Base-by-base conservation (phyloP, 2,113 vertebrate genomes). In the Acrocephalus arundinaceus region DNA sequence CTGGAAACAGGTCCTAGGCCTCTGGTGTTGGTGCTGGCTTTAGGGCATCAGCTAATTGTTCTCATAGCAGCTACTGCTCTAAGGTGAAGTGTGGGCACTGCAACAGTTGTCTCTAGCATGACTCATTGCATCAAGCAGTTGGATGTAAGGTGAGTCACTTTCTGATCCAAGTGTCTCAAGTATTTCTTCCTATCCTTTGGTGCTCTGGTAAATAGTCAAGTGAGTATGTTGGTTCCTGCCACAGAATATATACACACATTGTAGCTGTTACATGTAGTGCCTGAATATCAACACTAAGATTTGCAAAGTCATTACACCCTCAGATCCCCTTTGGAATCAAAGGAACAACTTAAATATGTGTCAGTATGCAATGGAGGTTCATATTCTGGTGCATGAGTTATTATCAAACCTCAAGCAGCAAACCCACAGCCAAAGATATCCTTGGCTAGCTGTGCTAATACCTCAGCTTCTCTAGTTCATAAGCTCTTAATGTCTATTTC, bases 21-120 rank as follows among this genome's bases (percentile, higher is more conserved):
- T 85, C 61, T 48, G 58, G 18, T 48, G 51, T 35, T 73, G 4
- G 0, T 0, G 0, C 27, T 65, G 74, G 30, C 35, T 51, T 72
- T 51, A n/a, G 58, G 63, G 43, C 37, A 30, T 72, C 33, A 10
- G 48, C 35, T 55, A 23, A 55, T 59, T 48, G 35, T 45, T 77
- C 35, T 85, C 33, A 43, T 12, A 46, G 45, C 30, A 61, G 41
- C 28, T 79, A 33, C 57, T 43, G 76, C 48, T 86, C 39, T 73
- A 41, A 87, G 23, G 35, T 35, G 61, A 79, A 62, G 27, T 27
- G 48, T 75, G n/a, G 31, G 37, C 3, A 3, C 46, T 85, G 46
- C n/a, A 78, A 41, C 16, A 46, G 54, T 70, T 87, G 19, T 20
- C 51, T 74, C 41, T 57, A 58, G 45, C 19, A 15, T 45, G 67